phyloP scores from a whole-genome alignment of 2,113 vertebrate genomes.

The Phaetusa simplex region DNA sequence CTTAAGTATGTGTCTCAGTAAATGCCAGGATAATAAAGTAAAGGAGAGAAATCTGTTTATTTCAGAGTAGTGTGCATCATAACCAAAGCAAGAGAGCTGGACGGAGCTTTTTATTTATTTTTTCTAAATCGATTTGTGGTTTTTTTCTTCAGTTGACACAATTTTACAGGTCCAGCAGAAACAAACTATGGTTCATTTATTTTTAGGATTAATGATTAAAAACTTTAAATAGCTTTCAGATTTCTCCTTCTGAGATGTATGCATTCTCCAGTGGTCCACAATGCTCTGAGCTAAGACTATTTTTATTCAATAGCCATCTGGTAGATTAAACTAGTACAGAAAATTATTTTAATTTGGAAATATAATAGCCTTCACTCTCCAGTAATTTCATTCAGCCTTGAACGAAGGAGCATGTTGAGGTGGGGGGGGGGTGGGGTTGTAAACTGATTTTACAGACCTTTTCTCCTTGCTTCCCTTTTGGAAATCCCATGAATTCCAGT shows the following conservation, averaged over 20 bases:
- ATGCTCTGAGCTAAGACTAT: background rate
- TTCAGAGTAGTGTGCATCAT: background rate
- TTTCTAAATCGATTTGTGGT: background rate
- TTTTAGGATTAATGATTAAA: conserved; percentile 6
- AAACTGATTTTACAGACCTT: conserved; percentile 76
- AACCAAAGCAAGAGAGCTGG: background rate
- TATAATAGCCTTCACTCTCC: background rate
- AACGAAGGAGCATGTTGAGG: background rate
- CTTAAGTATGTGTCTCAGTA: background rate
- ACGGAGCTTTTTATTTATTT: background rate
- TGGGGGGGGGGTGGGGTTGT: background rate
- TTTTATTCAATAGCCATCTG: background rate
- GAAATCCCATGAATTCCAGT: conserved; percentile 86
- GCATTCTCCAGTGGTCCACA: background rate
- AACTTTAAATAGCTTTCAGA: background rate
- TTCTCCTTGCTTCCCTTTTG: conserved; percentile 88
- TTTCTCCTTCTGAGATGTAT: background rate
- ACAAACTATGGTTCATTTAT: background rate
- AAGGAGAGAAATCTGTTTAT: background rate
- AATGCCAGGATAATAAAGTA: background rate
- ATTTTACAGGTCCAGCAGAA: background rate
- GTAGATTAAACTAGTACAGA: background rate
- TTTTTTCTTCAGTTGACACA: background rate
- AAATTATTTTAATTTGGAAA: background rate
- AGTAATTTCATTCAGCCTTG: background rate